A percentile compares a stretch with the other conserved stretches of the same genome.
Conservation (phyloP, 2,888 invertebrate species). For the Amiota mariae region DNA sequence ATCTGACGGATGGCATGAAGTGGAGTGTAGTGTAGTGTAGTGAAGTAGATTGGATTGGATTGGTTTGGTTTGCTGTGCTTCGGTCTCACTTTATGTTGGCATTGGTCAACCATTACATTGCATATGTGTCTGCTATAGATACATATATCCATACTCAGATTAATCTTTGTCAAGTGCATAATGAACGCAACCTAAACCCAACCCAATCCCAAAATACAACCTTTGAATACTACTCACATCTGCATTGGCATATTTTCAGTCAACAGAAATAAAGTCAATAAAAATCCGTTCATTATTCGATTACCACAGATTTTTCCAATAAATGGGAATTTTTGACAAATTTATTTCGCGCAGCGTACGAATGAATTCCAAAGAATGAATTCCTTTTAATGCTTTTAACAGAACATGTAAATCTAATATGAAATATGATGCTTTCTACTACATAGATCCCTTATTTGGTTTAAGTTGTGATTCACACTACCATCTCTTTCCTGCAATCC, state of each 20-base stretch:
- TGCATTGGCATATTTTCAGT: not conserved
- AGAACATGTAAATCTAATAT: conserved; percentile 36
- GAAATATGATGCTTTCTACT: conserved; percentile 30
- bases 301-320: conserved; percentile 7
- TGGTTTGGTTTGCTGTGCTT: not conserved
- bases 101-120: conserved; percentile 1
- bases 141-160: not conserved
- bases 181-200: not conserved
- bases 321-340: not conserved
- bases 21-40: not conserved
- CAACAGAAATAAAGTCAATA: not conserved
- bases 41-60: not conserved
- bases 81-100: not conserved
- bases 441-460: not conserved
- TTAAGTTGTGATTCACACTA: too few species aligned
- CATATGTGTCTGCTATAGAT: not conserved
- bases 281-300: conserved; percentile 11
- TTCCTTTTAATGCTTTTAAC: conserved; percentile 16
- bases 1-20: conserved; percentile 28
- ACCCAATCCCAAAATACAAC: not conserved
- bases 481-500: too few species aligned
- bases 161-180: conserved; percentile 13
- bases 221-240: not conserved
- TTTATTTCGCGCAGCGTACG: conserved; percentile 6
- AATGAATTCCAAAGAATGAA: not conserved